phyloP scores from a whole-genome alignment of 2,113 vertebrate genomes.

The Periophthalmus modestus region DNA sequence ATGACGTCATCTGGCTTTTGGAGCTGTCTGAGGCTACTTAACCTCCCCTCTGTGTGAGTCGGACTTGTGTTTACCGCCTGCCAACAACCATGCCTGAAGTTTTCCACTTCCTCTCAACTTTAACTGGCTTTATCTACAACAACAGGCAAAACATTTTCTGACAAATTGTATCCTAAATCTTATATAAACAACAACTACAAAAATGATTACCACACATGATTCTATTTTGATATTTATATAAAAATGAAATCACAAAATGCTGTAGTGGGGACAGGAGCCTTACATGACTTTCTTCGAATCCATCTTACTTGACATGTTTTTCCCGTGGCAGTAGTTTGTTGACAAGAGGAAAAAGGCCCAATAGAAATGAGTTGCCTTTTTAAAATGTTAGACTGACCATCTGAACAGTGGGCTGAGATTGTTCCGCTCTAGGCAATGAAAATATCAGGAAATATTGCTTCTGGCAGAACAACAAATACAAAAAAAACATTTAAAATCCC shows the following conservation, averaged over 20 bases:
- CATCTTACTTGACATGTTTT: constrained; percentile 12
- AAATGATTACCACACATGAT: background rate
- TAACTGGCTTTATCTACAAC: constrained; percentile 6
- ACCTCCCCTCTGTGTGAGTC: background rate
- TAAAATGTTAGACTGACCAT: constrained; percentile 66
- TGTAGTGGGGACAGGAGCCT: background rate
- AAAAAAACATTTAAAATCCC: background rate
- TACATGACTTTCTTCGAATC: background rate
- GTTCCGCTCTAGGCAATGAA: constrained; percentile 33
- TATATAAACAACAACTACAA: background rate
- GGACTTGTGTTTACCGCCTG: constrained; percentile 22
- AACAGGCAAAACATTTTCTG: background rate
- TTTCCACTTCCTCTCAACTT: background rate
- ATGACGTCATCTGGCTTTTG: constrained; percentile 39
- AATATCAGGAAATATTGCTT: constrained; percentile 30
- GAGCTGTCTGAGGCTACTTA: constrained; percentile 34
- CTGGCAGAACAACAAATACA: background rate
- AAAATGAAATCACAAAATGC: background rate
- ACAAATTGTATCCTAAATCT: background rate
- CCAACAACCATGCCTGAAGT: constrained; percentile 2
- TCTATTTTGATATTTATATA: background rate
- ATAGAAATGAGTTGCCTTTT: constrained; percentile 61
- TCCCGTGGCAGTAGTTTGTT: constrained; percentile 49
- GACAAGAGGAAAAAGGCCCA: constrained; percentile 42
- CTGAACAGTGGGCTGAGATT: constrained; percentile 43